Evolutionary conservation across 2,113 vertebrate genomes (phyloP).

Genomic region (Buteo buteo): DNA sequence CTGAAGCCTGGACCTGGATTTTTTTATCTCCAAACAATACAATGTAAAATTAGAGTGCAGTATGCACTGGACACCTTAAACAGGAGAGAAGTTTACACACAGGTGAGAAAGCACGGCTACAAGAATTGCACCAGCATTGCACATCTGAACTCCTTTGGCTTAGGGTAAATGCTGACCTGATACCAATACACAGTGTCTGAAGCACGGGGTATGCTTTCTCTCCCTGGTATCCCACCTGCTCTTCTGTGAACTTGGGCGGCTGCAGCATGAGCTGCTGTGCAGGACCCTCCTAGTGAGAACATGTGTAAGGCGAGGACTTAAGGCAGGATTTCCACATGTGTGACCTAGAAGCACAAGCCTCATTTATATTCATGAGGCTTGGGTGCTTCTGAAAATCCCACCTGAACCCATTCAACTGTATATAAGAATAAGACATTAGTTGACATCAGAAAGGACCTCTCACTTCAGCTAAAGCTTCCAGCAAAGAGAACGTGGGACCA

Average conservation of each 20-base stretch:
- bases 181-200: rapidly evolving
- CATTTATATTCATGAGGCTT: not conserved
- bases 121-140: not conserved
- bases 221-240: not conserved
- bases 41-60: not conserved
- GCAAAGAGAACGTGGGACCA: not conserved
- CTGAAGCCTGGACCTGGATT: not conserved
- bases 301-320: not conserved
- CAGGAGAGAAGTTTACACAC: not conserved
- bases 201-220: not conserved
- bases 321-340: not conserved
- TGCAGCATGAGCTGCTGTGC: not conserved
- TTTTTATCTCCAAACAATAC: not conserved
- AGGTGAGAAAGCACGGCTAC: not conserved
- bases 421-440: not conserved
- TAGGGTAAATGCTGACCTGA: not conserved
- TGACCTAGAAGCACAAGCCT: not conserved
- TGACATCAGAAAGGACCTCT: not conserved
- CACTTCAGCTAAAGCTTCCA: not conserved
- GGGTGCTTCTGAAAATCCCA: not conserved
- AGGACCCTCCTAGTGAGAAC: not conserved
- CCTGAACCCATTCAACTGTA: not conserved
- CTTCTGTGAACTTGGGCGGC: not conserved
- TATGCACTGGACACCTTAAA: not conserved
- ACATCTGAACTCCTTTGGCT: not conserved